phyloP scores from a whole-genome alignment of 1,140 invertebrate genomes.

The Lutraria rhynchaena region DNA sequence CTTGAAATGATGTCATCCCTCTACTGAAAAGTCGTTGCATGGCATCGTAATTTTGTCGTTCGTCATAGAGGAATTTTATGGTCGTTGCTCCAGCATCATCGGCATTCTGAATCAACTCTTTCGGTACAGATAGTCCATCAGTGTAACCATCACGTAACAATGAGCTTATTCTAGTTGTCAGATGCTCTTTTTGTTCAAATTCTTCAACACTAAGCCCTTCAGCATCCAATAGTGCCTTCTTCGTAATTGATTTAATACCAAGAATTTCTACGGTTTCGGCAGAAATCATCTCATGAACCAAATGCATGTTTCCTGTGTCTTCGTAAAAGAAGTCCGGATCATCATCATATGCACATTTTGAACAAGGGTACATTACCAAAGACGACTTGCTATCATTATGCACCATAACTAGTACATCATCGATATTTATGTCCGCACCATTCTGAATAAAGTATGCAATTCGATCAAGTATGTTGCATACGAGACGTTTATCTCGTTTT shows the following conservation, averaged over 20 bases:
- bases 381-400: constrained; percentile 50
- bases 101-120: constrained; percentile 82
- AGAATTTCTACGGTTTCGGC: constrained; percentile 54
- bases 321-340: constrained; percentile 63
- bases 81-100: constrained; percentile 79
- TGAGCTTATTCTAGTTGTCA: constrained; percentile 68
- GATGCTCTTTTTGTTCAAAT: constrained; percentile 74
- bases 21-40: constrained; percentile 68
- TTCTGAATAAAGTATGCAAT: constrained; percentile 24
- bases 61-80: constrained; percentile 76
- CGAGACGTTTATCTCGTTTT: background rate
- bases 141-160: constrained; percentile 69
- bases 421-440: background rate
- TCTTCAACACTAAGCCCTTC: constrained; percentile 55
- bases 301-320: constrained; percentile 59
- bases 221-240: constrained; percentile 28
- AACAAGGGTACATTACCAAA: constrained; percentile 9
- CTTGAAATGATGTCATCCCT: constrained; percentile 69
- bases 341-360: constrained; percentile 62
- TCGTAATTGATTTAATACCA: constrained; percentile 64
- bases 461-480: constrained; percentile 9
- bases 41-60: constrained; percentile 68
- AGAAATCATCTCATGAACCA: constrained; percentile 56
- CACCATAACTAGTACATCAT: constrained; percentile 50
- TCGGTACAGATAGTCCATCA: constrained; percentile 74